Evolutionary conservation across 2,888 invertebrate genomes (phyloP), one percentile per base, ranked within the genome.

Genomic region (Orthonevra nobilis): DNA sequence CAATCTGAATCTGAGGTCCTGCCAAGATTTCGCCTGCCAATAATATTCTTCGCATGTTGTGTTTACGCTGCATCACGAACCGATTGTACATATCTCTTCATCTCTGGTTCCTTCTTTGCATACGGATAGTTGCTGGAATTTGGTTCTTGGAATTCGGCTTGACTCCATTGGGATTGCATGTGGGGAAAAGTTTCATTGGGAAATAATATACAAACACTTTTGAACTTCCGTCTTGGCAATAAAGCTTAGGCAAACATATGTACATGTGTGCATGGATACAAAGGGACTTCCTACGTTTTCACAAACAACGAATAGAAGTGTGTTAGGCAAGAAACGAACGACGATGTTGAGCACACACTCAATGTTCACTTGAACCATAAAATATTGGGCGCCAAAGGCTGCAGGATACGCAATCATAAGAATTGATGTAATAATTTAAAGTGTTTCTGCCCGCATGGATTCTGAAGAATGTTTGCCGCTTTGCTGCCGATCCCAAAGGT

Each of bases 361-460:
- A 56, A 68, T 66, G 72, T 50, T 79, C 72, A 72, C 60, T 72
- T 79, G 72, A 79, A 79, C 60, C 72, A 40, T 79, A 79, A 79
- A 79, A 79, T 79, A 79, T 79, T 79, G 61, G 79, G 79, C 79
- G 79, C 79, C 79, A 79, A 79, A 79, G 79, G 72, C 79, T 79
- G 79, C 79, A 79, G 72, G 66, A 79, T 79, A 79, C 79, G 79
- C 79, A 79, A 79, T 79, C 79, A 79, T 79, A 79, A 72, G 79
- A 79, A 72, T 72, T 79, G 79, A 79, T 79, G 72, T 72, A 79
- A 79, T 79, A 79, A 72, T 79, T 79, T 79, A 79, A 79, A 79
- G 66, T 72, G 73, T 70, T 70, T 77, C 66, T 61, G 48, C 64
- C 79, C 72, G 72, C 79, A 79, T 79, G 79, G 66, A 46, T 60